Percentiles rank a stretch among this genome's conserved stretches.
Evolutionary conservation across 1,140 invertebrate genomes (phyloP).

Genomic region (Saxidomus purpurata): DNA sequence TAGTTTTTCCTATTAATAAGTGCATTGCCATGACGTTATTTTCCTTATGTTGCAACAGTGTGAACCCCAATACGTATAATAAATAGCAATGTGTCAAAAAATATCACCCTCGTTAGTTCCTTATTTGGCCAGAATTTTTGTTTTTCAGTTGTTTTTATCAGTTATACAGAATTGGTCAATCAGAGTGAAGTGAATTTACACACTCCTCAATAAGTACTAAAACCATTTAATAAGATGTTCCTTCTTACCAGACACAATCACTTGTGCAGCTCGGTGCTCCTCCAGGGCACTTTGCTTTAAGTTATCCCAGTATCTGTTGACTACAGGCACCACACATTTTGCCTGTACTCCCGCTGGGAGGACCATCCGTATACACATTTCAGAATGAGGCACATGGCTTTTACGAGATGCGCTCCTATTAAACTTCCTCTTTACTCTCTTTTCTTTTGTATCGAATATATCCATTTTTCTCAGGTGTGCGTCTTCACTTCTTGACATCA

Average conservation of each 20-base stretch:
- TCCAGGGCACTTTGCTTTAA: conserved; percentile 1
- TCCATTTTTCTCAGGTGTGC: too few relatives aligned
- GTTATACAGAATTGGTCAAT: neutral
- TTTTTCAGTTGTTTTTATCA: neutral
- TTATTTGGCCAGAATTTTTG: neutral
- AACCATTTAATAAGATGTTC: neutral
- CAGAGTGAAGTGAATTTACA: too few relatives aligned
- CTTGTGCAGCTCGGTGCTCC: neutral
- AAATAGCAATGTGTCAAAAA: too few relatives aligned
- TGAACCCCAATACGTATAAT: too few relatives aligned
- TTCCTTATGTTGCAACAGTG: too few relatives aligned
- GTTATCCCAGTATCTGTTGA: neutral
- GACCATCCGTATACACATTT: too few relatives aligned
- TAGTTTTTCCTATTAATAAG: neutral
- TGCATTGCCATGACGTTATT: too few relatives aligned
- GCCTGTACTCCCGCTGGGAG: neutral
- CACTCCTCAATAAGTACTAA: neutral
- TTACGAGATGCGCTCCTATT: too few relatives aligned
- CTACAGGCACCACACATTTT: neutral
- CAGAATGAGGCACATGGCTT: too few relatives aligned
- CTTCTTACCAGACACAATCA: conserved; percentile 4
- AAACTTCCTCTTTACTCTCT: too few relatives aligned
- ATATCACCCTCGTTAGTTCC: neutral
- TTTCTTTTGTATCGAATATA: too few relatives aligned
- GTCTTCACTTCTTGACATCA: too few relatives aligned